A percentile compares a stretch with the other conserved stretches of the same genome.
phyloP scores from a whole-genome alignment of 2,888 invertebrate species.

The Eremobia ochroleuca region DNA sequence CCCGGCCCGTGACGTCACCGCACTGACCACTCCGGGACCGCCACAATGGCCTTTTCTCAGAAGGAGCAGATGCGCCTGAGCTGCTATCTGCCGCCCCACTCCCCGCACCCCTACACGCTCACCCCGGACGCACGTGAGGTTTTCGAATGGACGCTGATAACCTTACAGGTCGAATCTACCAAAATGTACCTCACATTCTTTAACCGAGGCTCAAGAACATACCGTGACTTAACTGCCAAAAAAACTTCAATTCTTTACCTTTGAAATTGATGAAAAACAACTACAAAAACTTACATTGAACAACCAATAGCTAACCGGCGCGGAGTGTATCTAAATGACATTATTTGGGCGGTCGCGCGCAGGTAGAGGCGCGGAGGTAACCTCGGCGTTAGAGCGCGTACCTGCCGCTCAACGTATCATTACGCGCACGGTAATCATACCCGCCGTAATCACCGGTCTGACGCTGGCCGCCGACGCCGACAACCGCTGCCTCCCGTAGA shows the following conservation, averaged over 20 bases:
- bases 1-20: slow-evolving; percentile 89
- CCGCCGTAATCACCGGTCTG: slow-evolving; percentile 80
- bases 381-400: slow-evolving; percentile 76
- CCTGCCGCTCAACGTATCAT: slow-evolving; percentile 87
- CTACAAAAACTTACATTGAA: slow-evolving; percentile 84
- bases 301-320: slow-evolving; percentile 80
- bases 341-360: slow-evolving; percentile 80
- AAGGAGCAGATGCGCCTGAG: slow-evolving; percentile 89
- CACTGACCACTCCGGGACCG: slow-evolving; percentile 88
- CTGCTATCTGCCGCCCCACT: slow-evolving; percentile 82
- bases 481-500: slow-evolving; percentile 81
- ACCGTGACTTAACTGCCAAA: slow-evolving; percentile 68
- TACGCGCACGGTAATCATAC: slow-evolving; percentile 86
- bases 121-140: slow-evolving; percentile 76
- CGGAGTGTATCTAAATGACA: slow-evolving; percentile 84
- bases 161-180: slow-evolving; percentile 65
- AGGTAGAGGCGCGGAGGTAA: slow-evolving; percentile 83
- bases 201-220: slow-evolving; percentile 66
- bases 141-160: slow-evolving; percentile 71
- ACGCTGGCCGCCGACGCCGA: slow-evolving; percentile 67
- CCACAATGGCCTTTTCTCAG: slow-evolving; percentile 90
- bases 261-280: slow-evolving; percentile 74
- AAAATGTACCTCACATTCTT: slow-evolving; percentile 52
- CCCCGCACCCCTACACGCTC: slow-evolving; percentile 74
- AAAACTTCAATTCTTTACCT: slow-evolving; percentile 75